Conservation (phyloP, 2,113 vertebrate species). For the Euleptes europaea region DNA sequence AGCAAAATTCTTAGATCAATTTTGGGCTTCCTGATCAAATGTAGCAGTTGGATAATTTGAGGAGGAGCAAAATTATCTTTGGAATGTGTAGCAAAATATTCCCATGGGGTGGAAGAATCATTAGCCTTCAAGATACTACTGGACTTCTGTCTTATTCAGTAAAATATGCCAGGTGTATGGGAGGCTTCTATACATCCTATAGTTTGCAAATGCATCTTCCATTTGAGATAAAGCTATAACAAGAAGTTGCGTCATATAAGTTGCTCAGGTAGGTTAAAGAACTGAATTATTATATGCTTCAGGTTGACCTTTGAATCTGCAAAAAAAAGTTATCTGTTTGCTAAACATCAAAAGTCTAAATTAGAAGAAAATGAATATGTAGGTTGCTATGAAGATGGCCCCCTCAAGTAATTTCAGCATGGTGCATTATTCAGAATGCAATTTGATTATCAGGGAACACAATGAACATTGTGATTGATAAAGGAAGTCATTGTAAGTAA, state of each 20-base stretch:
- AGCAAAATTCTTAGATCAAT: not conserved
- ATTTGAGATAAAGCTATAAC: no score
- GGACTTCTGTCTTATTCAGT: not conserved
- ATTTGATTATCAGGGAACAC: conserved; percentile 17
- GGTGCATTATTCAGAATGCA: conserved; percentile 19
- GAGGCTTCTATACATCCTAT: no score
- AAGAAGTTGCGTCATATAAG: no score
- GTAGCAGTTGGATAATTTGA: not conserved
- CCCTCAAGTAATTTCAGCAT: conserved; percentile 1
- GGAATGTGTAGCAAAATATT: not conserved
- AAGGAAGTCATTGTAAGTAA: not conserved
- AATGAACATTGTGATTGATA: conserved; percentile 3
- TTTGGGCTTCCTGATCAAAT: not conserved
- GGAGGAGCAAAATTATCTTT: not conserved
- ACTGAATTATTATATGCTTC: not conserved
- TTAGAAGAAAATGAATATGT: not conserved
- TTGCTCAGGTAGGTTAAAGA: not conserved
- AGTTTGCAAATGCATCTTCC: not conserved
- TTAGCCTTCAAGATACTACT: no score
- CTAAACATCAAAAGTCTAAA: not conserved
- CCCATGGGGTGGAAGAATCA: no score
- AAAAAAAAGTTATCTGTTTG: not conserved
- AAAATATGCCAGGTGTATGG: not conserved
- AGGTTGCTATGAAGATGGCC: not conserved
- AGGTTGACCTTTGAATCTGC: not conserved